These are phyloP conservation scores for Spea bombifrons DNA, from an alignment of 2,113 vertebrate genomes.

Conservation along the genomic window DNA sequence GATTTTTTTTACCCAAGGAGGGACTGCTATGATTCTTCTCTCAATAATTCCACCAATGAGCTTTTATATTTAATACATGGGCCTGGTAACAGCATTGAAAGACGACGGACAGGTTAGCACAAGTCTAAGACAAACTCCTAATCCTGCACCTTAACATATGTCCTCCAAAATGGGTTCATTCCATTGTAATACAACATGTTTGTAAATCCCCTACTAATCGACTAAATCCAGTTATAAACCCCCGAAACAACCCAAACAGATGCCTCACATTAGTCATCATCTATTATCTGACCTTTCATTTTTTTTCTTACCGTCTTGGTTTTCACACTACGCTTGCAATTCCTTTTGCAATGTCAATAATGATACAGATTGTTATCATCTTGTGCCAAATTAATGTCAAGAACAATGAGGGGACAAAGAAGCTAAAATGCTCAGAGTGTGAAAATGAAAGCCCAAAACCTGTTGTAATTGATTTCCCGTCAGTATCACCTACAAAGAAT, in stretches of 20 bases:
- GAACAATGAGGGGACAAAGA: neutral
- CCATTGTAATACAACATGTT: neutral
- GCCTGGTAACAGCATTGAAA: too few species aligned
- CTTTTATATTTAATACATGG: too few species aligned
- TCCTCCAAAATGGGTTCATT: neutral
- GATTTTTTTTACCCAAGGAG: too few species aligned
- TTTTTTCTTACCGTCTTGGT: slow-evolving; percentile 26
- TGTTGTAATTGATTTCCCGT: slow-evolving; percentile 61
- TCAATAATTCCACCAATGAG: too few species aligned
- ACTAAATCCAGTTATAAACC: neutral
- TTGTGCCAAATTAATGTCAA: slow-evolving; percentile 20
- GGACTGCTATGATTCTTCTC: too few species aligned
- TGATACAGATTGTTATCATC: slow-evolving; percentile 32
- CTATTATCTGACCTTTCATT: slow-evolving; percentile 12
- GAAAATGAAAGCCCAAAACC: slow-evolving; percentile 54
- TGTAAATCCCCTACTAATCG: neutral
- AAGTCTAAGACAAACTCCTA: neutral
- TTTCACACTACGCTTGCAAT: slow-evolving; percentile 54
- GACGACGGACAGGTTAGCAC: neutral
- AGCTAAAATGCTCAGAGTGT: slow-evolving; percentile 48
- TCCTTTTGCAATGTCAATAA: slow-evolving; percentile 37
- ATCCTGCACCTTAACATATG: neutral
- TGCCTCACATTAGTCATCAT: slow-evolving; percentile 8
- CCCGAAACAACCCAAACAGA: neutral
- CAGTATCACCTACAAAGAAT: slow-evolving; percentile 60